Evolutionary conservation across 2,888 invertebrate species (phyloP).

Genomic region (Coenonympha arcania): DNA sequence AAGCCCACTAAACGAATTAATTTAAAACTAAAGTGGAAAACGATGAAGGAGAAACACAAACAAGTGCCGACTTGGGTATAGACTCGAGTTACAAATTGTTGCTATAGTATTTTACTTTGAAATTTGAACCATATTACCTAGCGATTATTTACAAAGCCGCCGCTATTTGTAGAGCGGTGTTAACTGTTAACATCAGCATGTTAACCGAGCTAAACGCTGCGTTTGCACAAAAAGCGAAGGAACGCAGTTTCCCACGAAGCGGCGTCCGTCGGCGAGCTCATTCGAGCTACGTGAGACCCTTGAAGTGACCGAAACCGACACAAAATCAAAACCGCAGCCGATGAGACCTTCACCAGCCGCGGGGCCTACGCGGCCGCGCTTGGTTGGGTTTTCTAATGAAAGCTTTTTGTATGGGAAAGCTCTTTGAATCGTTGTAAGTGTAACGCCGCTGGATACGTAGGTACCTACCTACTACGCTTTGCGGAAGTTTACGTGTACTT

Average conservation of each 20-base stretch:
- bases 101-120: constrained; percentile 1
- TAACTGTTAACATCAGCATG: constrained; percentile 10
- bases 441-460: too few species aligned
- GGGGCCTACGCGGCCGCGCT: neutral
- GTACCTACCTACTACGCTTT: too few species aligned
- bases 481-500: too few species aligned
- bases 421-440: too few species aligned
- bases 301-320: constrained; percentile 31
- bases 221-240: constrained; percentile 15
- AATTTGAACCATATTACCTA: constrained; percentile 14
- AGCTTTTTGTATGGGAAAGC: too few species aligned
- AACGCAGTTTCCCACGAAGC: constrained; percentile 24
- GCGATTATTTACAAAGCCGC: constrained; percentile 16
- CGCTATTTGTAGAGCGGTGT: neutral
- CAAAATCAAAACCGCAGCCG: neutral
- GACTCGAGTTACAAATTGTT: too few species aligned
- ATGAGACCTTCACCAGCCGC: neutral
- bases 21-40: too few species aligned
- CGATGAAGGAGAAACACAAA: too few species aligned
- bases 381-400: neutral
- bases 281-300: constrained; percentile 33
- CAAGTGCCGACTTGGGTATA: too few species aligned
- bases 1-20: too few species aligned
- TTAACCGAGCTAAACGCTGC: constrained; percentile 6
- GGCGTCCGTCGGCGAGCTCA: neutral